phyloP scores from a whole-genome alignment of 2,113 vertebrate genomes.

The Serilophus lunatus region DNA sequence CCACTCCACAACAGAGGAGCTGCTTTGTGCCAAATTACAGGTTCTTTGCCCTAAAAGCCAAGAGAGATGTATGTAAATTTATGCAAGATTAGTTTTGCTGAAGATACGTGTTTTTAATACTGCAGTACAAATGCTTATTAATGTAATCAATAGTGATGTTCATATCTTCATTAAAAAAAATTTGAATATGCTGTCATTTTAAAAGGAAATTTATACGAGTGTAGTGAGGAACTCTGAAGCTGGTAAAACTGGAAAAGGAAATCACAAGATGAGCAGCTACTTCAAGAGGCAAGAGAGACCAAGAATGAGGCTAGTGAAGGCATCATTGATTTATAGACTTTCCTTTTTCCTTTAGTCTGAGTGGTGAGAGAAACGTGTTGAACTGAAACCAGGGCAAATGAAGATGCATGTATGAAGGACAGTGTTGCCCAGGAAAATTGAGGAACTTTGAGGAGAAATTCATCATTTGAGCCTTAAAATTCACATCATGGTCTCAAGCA shows the following conservation, averaged over 20 bases:
- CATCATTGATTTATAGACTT: slow-evolving; percentile 20
- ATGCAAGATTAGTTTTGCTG: background rate
- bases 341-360: background rate
- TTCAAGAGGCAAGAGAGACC: background rate
- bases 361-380: background rate
- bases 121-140: background rate
- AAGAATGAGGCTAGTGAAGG: background rate
- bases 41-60: background rate
- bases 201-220: background rate
- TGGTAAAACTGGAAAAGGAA: background rate
- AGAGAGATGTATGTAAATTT: background rate
- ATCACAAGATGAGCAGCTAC: background rate
- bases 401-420: background rate
- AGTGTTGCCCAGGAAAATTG: background rate
- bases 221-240: background rate
- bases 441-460: slow-evolving; percentile 11
- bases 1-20: background rate
- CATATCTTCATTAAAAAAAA: background rate
- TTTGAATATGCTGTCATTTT: background rate
- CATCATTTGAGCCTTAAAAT: background rate
- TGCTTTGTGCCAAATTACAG: background rate
- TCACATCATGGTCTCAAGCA: background rate
- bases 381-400: slow-evolving; percentile 11
- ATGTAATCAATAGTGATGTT: background rate
- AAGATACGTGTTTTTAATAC: background rate